These are phyloP conservation scores for Ormyrus rosae DNA, from an alignment of 2,888 invertebrate genomes.

Conservation along the genomic window DNA sequence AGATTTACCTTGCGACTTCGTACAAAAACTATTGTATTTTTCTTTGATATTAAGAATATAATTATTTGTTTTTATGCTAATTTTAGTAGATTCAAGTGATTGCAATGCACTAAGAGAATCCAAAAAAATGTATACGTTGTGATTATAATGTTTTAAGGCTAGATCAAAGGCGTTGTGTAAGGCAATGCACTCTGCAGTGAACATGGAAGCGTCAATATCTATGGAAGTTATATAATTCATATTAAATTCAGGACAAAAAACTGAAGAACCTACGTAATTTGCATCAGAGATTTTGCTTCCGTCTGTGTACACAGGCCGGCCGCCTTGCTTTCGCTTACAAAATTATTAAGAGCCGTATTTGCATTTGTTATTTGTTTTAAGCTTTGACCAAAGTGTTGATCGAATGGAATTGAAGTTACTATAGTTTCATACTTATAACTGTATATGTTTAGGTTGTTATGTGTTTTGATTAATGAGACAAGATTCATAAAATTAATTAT, in stretches of 20 bases:
- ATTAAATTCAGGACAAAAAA: conserved; percentile 5
- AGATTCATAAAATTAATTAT: neutral
- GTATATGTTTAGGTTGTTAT: neutral
- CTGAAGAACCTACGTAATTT: neutral
- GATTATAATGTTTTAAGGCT: neutral
- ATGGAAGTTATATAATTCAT: neutral
- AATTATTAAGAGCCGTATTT: neutral
- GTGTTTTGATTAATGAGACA: neutral
- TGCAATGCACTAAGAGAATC: conserved; percentile 19
- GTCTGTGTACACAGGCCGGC: neutral
- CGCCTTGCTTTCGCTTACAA: neutral
- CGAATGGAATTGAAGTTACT: neutral
- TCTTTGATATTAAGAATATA: conserved; percentile 18
- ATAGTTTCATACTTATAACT: neutral
- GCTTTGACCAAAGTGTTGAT: neutral
- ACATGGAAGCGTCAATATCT: conserved; percentile 9
- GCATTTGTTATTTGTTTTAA: neutral
- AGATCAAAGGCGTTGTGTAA: conserved; percentile 14
- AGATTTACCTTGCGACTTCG: neutral
- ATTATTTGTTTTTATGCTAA: conserved; percentile 9
- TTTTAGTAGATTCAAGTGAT: conserved; percentile 3
- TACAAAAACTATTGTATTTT: conserved; percentile 6
- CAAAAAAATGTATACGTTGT: conserved; percentile 10
- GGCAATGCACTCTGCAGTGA: conserved; percentile 23
- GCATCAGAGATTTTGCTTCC: neutral